Evolutionary conservation across 2,888 invertebrate species (phyloP), one percentile per base, ranked within the genome.

Genomic region (Morpho achilles): DNA sequence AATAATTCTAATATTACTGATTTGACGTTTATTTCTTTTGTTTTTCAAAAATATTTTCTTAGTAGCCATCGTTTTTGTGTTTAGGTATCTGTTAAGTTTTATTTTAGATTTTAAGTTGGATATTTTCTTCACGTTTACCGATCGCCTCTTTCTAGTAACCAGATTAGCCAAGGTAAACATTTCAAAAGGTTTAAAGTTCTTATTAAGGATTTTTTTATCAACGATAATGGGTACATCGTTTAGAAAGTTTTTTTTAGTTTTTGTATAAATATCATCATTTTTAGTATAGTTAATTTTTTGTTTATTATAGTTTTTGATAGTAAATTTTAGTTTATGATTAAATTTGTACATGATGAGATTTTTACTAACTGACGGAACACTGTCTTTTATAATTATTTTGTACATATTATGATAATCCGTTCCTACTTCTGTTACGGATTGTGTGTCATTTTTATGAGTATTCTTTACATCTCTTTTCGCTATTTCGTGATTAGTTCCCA

Each of bases 1-100:
- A 44, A 82, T 75, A 1, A 85, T 80, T 67, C 80, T 74, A 59
- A 87, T 82, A 67, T 84, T 85, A 50, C 78, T 74, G 0, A 84
- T 66, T 55, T 87, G 77, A 1, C 88, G 71, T 65, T 88, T 89
- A 62, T 63, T 75, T 44, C 87, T 77, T 41, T 80, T 84, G 8
- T 73, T 82, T n/a, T 77, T 80, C 0, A 74, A 63, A 53, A 76
- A 77, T 55, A 79, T 64, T 56, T 67, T 72, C 48, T 79, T 82
- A 7, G 64, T 69, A 0, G 73, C 56, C 74, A 76, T 79, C 9
- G 72, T 60, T 22, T 80, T 79, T 2, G 80, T 80, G 42, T 86
- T 84, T 1, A 87, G 57, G 61, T 68, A 82, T 64, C 70, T 76
- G 49, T 71, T 82, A 0, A 82, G 8, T 63, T 77, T 81, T 1